A percentile compares a stretch with the other conserved stretches of the same genome.
phyloP scores from a whole-genome alignment of 2,797 vertebrate species.

The Pipistrellus nathusii region DNA sequence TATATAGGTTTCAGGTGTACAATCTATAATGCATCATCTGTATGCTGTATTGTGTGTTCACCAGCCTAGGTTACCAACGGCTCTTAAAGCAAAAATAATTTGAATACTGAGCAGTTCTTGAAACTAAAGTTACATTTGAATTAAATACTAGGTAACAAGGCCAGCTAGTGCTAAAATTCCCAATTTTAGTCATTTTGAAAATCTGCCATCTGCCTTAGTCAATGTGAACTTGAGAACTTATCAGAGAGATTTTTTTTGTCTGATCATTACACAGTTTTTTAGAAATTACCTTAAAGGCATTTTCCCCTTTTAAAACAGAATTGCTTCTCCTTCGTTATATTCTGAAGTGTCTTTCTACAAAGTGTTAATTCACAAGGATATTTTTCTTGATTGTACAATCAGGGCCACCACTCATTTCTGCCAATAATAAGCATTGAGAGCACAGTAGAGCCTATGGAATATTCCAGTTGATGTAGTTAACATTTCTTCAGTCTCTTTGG shows the following conservation, averaged over 20 bases:
- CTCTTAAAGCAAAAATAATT: constrained; percentile 41
- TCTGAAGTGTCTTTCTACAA: constrained; percentile 27
- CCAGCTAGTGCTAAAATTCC: constrained; percentile 83
- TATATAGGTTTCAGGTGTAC: background rate
- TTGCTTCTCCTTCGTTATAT: background rate
- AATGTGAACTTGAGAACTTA: constrained; percentile 32
- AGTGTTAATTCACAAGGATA: background rate
- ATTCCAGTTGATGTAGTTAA: background rate
- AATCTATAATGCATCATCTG: background rate
- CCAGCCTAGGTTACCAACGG: background rate
- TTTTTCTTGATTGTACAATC: constrained; percentile 55
- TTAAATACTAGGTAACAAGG: constrained; percentile 72
- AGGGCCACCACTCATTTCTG: background rate
- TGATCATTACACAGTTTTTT: constrained; percentile 7
- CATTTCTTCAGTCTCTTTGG: background rate
- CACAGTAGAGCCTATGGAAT: background rate
- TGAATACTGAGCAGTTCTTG: background rate
- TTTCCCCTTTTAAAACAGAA: background rate
- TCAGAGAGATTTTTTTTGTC: background rate
- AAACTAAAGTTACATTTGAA: constrained; percentile 48
- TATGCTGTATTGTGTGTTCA: background rate
- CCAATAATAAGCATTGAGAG: background rate
- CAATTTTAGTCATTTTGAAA: constrained; percentile 53
- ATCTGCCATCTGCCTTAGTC: background rate
- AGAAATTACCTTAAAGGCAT: constrained; percentile 29